A percentile compares a stretch with the other conserved stretches of the same genome.
Evolutionary conservation across 2,113 vertebrate species (phyloP).

Genomic region (Bungarus multicinctus): DNA sequence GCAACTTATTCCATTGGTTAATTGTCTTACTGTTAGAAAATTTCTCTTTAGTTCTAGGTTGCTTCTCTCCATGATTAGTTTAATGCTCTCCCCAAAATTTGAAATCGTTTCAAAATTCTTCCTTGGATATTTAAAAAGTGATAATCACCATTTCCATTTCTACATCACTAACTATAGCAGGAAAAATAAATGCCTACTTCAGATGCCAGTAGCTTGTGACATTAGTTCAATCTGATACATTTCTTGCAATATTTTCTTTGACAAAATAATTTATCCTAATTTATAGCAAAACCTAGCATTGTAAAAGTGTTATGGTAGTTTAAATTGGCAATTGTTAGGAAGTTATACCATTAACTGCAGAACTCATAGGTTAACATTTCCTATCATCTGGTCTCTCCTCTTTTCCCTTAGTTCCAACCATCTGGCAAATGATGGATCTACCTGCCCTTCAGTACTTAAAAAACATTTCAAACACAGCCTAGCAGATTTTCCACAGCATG

Average conservation of each 20-base stretch:
- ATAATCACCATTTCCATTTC: background rate
- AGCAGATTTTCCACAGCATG: constrained; percentile 17
- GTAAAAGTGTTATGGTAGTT: background rate
- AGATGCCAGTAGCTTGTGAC: background rate
- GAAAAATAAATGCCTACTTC: background rate
- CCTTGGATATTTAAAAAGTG: background rate
- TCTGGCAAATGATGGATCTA: background rate
- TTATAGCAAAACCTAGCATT: background rate
- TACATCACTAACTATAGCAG: background rate
- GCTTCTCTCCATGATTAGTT: background rate
- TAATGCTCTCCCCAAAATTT: background rate
- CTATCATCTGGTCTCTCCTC: background rate
- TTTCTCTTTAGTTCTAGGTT: background rate
- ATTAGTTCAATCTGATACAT: background rate
- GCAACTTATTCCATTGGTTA: background rate
- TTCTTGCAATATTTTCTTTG: background rate
- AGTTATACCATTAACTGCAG: background rate
- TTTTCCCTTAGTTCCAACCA: background rate
- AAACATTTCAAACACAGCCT: constrained; percentile 10
- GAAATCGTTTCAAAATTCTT: background rate
- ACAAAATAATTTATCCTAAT: background rate
- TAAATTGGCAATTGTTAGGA: background rate
- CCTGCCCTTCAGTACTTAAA: background rate
- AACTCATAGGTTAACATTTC: background rate
- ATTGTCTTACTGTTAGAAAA: background rate